Evolutionary conservation across 2,113 vertebrate genomes (phyloP), one percentile per base, ranked within the genome.

Genomic region (Nymphicus hollandicus): DNA sequence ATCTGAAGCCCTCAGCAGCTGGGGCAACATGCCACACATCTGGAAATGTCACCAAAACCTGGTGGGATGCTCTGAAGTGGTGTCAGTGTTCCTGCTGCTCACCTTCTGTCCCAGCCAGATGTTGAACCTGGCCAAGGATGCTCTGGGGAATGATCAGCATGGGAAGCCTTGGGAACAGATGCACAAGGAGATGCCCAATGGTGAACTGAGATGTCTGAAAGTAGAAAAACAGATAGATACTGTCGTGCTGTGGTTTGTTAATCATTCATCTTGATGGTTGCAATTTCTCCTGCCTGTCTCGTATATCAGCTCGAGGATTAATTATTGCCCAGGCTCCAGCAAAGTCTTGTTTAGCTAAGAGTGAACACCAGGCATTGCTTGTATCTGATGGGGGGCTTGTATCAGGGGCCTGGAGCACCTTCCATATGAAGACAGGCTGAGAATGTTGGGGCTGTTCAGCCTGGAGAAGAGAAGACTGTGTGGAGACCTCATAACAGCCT

Each of bases 91-190:
- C 25, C 28, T 88, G 72, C 47, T 55, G 23, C 52, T 86, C 27
- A 39, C 19, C 29, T 55, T n/a, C 61, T 81, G 56, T 35, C 31
- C 61, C 28, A 31, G 44, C n/a, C 46, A 71, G 53, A 37, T 27
- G 50, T 17, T 64, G 50, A 15, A 76, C 23, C 16, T 76, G 50
- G 41, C 15, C 50, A 55, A 58, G 46, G 69, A 50, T 55, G 35
- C 64, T 71, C 22, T 0, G 0, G 41, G 35, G 35, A 46, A 33
- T 1, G 1, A 15, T 63, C 35, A 33, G 41, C 14, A 19, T 7
- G 37, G 39, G 20, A 85, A 88, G 24, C 27, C 39, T 49, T 49
- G 74, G 69, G 64, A 71, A 55, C 5, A 35, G 81, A 28, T 50
- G 58, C 27, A 33, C 50, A 49, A 65, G 60, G 55, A 63, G 56